phyloP scores from a whole-genome alignment of 2,888 invertebrate species.

The Cheilosia scutellata region DNA sequence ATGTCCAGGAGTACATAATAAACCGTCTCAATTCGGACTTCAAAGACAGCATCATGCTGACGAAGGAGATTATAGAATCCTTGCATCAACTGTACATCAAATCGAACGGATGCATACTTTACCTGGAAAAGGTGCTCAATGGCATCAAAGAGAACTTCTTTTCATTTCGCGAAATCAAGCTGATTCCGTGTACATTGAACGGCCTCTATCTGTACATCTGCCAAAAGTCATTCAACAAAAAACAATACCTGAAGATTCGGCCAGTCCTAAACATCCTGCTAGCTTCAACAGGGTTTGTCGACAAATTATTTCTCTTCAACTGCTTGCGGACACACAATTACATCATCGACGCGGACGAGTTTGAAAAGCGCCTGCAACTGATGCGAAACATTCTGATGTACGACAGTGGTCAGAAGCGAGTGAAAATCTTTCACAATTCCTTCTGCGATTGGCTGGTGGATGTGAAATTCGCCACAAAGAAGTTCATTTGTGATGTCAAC shows the following conservation, averaged over 20 bases:
- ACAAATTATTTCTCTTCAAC: slow-evolving; percentile 91
- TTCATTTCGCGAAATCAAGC: slow-evolving; percentile 94
- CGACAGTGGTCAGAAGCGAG: slow-evolving; percentile 80
- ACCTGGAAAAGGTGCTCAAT: slow-evolving; percentile 94
- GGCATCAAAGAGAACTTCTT: slow-evolving; percentile 97
- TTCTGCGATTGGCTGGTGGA: slow-evolving; percentile 98
- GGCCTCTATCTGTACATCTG: slow-evolving; percentile 98
- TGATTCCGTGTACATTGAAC: slow-evolving; percentile 97
- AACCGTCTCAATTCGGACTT: slow-evolving; percentile 95
- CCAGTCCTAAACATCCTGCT: slow-evolving; percentile 94
- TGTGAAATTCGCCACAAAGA: slow-evolving; percentile 98
- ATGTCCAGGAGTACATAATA: slow-evolving; percentile 97
- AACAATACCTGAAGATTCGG: slow-evolving; percentile 94
- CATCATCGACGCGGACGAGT: slow-evolving; percentile 91
- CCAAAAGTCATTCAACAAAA: slow-evolving; percentile 94
- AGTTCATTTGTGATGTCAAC: slow-evolving; percentile 93
- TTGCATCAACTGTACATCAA: slow-evolving; percentile 97
- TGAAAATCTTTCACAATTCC: slow-evolving; percentile 94
- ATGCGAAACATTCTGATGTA: slow-evolving; percentile 86
- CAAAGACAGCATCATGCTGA: slow-evolving; percentile 92
- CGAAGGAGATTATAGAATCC: slow-evolving; percentile 96
- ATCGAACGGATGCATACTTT: slow-evolving; percentile 96
- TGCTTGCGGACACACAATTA: slow-evolving; percentile 93
- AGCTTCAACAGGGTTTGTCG: slow-evolving; percentile 93
- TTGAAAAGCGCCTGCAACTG: slow-evolving; percentile 90